phyloP scores from a whole-genome alignment of 2,888 invertebrate genomes.

The Trichacis sp. region DNA sequence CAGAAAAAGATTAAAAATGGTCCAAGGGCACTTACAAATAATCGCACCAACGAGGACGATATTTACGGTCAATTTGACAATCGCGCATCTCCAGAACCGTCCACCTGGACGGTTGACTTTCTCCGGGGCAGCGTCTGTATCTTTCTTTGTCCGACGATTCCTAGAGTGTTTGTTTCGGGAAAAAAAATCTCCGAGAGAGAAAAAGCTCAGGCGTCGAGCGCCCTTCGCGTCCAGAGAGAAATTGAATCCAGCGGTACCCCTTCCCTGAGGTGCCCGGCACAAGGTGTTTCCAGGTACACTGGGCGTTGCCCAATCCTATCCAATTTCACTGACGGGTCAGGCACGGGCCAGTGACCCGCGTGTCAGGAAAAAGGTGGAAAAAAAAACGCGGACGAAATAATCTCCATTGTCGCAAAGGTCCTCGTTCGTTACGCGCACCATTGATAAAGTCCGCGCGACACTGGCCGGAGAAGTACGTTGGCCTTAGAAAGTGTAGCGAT shows the following conservation, averaged over 20 bases:
- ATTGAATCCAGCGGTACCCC: slow-evolving; percentile 32
- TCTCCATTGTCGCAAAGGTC: slow-evolving; percentile 54
- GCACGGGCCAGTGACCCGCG: slow-evolving; percentile 45
- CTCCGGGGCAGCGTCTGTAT: too few species aligned
- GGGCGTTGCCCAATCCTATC: slow-evolving; percentile 65
- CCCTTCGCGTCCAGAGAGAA: slow-evolving; percentile 8
- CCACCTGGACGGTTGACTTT: too few species aligned
- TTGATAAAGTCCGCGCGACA: slow-evolving; percentile 43
- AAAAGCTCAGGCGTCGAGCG: neutral
- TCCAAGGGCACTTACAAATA: too few species aligned
- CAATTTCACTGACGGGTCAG: slow-evolving; percentile 60
- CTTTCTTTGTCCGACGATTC: too few species aligned
- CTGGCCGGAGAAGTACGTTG: slow-evolving; percentile 16
- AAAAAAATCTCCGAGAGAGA: neutral
- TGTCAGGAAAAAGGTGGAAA: slow-evolving; percentile 30
- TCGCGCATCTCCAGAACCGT: too few species aligned
- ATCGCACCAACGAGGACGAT: too few species aligned
- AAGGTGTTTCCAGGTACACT: slow-evolving; percentile 51
- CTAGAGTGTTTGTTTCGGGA: too few species aligned
- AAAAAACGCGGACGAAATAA: slow-evolving; percentile 25
- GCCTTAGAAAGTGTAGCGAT: slow-evolving; percentile 15
- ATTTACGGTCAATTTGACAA: too few species aligned
- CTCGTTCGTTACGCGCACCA: slow-evolving; percentile 55
- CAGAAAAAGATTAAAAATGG: too few species aligned
- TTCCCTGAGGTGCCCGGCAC: slow-evolving; percentile 40